phyloP scores from a whole-genome alignment of 2,888 invertebrate genomes.

The Oscheius myriophilus region DNA sequence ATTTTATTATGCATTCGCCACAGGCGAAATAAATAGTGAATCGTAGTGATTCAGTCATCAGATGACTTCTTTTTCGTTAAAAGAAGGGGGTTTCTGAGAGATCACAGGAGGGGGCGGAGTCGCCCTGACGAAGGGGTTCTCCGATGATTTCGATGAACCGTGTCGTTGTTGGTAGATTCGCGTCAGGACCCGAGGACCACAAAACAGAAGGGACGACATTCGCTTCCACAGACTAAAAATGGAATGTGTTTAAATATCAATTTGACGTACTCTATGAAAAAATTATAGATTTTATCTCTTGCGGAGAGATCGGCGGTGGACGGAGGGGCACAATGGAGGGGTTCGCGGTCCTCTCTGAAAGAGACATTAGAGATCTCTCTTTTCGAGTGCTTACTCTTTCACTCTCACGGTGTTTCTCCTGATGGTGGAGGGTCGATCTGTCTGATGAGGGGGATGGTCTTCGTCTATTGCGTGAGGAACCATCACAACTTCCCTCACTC shows the following conservation, averaged over 20 bases:
- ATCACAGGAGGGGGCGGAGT: slow-evolving; percentile 7
- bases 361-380: background rate
- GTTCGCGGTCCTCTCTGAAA: slow-evolving; percentile 17
- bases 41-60: background rate
- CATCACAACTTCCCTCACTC: slow-evolving; percentile 32
- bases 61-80: slow-evolving; percentile 21
- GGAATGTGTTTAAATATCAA: background rate
- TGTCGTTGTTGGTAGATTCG: background rate
- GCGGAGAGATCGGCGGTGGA: background rate
- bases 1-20: no score
- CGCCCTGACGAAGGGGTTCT: slow-evolving; percentile 13
- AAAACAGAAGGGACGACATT: background rate
- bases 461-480: slow-evolving; percentile 34
- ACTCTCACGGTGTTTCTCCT: slow-evolving; percentile 24
- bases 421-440: background rate
- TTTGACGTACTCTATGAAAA: background rate
- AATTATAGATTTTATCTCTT: background rate
- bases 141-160: background rate
- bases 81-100: background rate
- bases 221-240: slow-evolving; percentile 8
- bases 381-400: slow-evolving; percentile 13
- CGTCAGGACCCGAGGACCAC: background rate
- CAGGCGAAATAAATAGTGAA: no score
- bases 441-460: background rate
- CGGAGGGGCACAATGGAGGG: background rate